Conservation (phyloP, 2,113 vertebrate species). For the Phalacrocorax brasilianus region DNA sequence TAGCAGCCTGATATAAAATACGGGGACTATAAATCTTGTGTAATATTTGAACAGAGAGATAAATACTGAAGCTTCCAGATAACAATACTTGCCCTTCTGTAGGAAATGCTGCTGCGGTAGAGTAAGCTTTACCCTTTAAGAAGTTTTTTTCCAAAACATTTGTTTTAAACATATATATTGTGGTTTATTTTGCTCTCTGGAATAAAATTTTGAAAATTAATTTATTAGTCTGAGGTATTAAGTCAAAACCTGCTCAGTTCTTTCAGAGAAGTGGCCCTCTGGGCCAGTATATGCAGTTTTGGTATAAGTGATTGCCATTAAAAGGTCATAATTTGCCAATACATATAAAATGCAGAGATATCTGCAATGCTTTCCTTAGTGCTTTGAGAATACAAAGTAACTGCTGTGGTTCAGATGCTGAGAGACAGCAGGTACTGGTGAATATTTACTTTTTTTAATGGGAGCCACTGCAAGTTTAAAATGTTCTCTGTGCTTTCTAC, state of each 20-base stretch:
- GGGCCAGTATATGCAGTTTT: not conserved
- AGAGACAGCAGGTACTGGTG: not conserved
- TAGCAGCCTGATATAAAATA: conserved; percentile 18
- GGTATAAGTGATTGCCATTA: not conserved
- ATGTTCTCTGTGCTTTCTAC: not conserved
- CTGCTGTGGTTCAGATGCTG: not conserved
- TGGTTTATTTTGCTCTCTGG: not conserved
- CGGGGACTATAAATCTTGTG: conserved; percentile 22
- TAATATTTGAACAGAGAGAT: conserved; percentile 7
- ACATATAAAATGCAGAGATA: not conserved
- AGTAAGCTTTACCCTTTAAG: not conserved
- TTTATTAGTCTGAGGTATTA: not conserved
- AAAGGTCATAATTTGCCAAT: not conserved
- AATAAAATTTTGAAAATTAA: not conserved
- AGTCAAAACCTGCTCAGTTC: not conserved
- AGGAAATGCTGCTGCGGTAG: not conserved
- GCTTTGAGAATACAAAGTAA: not conserved
- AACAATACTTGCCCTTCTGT: not conserved
- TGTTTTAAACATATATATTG: not conserved
- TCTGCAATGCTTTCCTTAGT: not conserved
- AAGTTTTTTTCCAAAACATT: not conserved
- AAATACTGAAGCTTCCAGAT: not conserved
- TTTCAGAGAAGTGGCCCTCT: not conserved
- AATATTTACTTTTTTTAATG: not conserved
- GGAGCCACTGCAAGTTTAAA: accelerated